phyloP scores from a whole-genome alignment of 2,113 vertebrate species.

The Myodes glareolus region DNA sequence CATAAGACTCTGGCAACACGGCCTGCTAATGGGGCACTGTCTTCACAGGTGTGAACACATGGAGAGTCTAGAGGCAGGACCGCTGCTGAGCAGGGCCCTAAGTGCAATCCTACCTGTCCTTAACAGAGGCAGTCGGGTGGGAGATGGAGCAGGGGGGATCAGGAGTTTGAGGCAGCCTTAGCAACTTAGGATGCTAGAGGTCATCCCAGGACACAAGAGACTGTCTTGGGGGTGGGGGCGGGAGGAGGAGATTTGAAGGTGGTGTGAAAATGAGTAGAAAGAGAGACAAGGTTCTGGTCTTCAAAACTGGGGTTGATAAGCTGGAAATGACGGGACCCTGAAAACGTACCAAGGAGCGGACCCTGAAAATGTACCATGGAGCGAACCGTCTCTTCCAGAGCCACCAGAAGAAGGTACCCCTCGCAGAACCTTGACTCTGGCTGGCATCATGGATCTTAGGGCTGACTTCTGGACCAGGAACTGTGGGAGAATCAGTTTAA shows the following conservation, averaged over 20 bases:
- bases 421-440: neutral
- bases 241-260: neutral
- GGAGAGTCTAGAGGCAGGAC: neutral
- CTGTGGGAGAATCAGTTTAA: neutral
- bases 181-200: neutral
- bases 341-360: neutral
- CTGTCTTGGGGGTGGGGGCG: neutral
- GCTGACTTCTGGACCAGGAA: neutral
- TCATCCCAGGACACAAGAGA: neutral
- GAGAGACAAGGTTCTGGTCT: neutral
- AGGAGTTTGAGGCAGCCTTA: neutral
- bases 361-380: neutral
- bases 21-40: neutral
- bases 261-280: neutral
- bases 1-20: fast-evolving
- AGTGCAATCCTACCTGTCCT: neutral
- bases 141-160: neutral
- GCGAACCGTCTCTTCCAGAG: neutral
- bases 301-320: fast-evolving
- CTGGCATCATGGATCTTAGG: no score
- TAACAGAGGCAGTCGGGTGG: neutral
- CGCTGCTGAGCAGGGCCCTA: neutral
- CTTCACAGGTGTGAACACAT: neutral
- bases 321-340: no score
- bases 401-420: fast-evolving